Conservation (phyloP, 2,888 invertebrate genomes). For the Ryuthela nishihirai region DNA sequence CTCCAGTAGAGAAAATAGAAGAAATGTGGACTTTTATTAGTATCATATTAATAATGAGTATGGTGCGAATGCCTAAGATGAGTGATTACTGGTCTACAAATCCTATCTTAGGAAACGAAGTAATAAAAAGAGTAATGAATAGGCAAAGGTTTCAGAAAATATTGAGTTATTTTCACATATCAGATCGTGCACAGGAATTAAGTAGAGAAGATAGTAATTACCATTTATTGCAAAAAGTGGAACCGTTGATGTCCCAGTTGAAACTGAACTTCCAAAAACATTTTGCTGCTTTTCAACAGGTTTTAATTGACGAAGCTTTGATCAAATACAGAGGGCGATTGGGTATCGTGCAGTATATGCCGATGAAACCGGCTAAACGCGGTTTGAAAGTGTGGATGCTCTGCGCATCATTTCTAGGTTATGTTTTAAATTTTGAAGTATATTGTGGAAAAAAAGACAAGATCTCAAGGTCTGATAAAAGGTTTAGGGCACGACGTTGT, state of each 20-base stretch:
- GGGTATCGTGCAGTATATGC: slow-evolving; percentile 3
- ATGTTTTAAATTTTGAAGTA: slow-evolving; percentile 1
- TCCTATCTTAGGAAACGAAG: not conserved
- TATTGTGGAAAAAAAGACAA: not conserved
- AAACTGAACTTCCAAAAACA: not conserved
- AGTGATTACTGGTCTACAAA: no score
- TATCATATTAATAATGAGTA: slow-evolving; percentile 1
- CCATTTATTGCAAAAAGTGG: slow-evolving; percentile 4
- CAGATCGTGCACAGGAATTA: not conserved
- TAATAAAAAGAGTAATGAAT: not conserved
- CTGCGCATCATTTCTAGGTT: not conserved
- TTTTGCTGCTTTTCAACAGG: not conserved
- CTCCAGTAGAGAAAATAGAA: no score
- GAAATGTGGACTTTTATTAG: not conserved
- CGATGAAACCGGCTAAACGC: not conserved
- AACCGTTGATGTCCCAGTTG: not conserved
- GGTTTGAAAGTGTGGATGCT: slow-evolving; percentile 1
- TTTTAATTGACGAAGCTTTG: slow-evolving; percentile 1
- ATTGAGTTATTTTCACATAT: slow-evolving; percentile 1
- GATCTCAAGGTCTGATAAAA: not conserved
- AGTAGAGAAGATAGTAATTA: not conserved
- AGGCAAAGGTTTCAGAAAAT: no score
- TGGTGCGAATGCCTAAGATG: not conserved
- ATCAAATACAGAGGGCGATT: slow-evolving; percentile 1
- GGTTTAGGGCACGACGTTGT: no score